phyloP scores from a whole-genome alignment of 2,113 vertebrate genomes.

The Gallinago undulata region DNA sequence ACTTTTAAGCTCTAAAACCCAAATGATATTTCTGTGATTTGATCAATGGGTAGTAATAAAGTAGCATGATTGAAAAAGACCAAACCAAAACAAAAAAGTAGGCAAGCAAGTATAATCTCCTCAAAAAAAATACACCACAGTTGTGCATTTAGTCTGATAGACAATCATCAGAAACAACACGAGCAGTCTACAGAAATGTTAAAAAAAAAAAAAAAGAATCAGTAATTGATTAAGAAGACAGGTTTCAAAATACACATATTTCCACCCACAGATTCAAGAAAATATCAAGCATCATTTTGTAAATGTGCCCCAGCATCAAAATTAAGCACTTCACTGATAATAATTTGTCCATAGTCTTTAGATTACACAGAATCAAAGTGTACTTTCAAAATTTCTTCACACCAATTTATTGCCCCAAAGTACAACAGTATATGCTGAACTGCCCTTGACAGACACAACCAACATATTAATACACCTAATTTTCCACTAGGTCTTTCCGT shows the following conservation, averaged over 20 bases:
- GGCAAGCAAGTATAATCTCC: slow-evolving; percentile 5
- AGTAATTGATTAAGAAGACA: background rate
- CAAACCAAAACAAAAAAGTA: background rate
- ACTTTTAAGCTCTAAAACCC: background rate
- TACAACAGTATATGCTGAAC: background rate
- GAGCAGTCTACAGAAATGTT: background rate
- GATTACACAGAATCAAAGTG: slow-evolving; percentile 48
- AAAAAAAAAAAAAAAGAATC: background rate
- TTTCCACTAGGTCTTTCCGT: background rate
- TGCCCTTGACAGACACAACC: background rate
- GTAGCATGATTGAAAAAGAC: background rate
- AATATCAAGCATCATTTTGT: background rate
- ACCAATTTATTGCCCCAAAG: background rate
- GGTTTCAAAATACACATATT: background rate
- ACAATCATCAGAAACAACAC: slow-evolving; percentile 18
- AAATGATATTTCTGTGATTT: background rate
- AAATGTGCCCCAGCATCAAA: background rate
- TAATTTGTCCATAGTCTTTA: background rate
- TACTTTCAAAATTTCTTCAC: background rate
- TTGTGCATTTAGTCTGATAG: background rate
- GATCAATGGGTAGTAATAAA: slow-evolving; percentile 24
- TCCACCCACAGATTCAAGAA: background rate
- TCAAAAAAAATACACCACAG: background rate
- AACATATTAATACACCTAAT: background rate
- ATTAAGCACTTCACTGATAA: background rate